Base-by-base conservation (phyloP, 1,140 invertebrate species). In the Eriosoma lanigerum region DNA sequence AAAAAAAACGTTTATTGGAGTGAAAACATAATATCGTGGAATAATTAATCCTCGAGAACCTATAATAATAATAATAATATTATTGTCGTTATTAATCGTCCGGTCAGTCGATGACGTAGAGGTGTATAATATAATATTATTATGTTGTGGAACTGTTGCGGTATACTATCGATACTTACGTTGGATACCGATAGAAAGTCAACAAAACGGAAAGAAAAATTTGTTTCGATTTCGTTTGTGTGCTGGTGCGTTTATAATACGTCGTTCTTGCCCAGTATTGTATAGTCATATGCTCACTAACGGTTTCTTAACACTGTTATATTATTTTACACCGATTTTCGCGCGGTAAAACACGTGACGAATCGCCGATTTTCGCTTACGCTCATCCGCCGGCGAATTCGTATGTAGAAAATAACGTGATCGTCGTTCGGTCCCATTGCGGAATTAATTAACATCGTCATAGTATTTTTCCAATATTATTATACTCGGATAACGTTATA, bases 211-310 rank as follows among this genome's bases (percentile, higher is more conserved):
- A 3, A 38, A 38, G 32, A 38, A 66, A 66, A 66, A 66, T 66
- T 44, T 44, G 64, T 66, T 66, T 21, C 38, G n/a, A 66, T 66
- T 66, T 66, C 64, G 60, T 32, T 62, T 32, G 17, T 3, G 17
- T 3, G 29, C 32, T 32, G 19, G 32, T 15, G 60, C 60, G 29
- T 32, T 32, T 62, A 10, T 32, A 62, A 26, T n/a, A 62, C 60
- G 8, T 62, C 6, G 19, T 17, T 5, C 9, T 12, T 3, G 10
- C 44, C 5, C 38, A n/a, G 13, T 66, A n/a, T 38, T 64, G 1
- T 26, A 1, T 15, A 17, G 10, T 17, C 19, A 38, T 19, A 26
- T 66, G 29, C 38, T 29, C 21, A 26, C 24, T 21, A 66, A 44
- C 64, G 32, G 29, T 66, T 38, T 64, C n/a, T 66, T 38, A 12